A percentile compares a stretch with the other conserved stretches of the same genome.
Conservation (phyloP, 2,113 vertebrate species). For the Rhagologus leucostigma region DNA sequence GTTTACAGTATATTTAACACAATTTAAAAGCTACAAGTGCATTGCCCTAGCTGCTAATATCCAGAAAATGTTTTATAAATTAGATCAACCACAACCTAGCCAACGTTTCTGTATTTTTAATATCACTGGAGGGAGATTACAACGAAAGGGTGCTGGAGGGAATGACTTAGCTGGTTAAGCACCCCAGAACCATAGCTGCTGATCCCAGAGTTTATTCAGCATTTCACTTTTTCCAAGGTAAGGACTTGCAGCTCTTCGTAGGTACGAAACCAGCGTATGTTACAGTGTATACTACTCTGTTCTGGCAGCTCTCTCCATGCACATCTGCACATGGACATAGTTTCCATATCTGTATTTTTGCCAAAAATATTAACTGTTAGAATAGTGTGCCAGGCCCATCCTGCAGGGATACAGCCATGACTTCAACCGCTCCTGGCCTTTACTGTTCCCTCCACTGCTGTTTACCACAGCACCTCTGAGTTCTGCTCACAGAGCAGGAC, state of each 20-base stretch:
- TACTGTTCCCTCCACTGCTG: neutral
- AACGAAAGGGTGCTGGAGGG: constrained; percentile 26
- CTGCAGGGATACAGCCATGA: neutral
- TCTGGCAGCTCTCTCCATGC: constrained; percentile 20
- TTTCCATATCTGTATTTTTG: constrained; percentile 40
- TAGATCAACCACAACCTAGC: constrained; percentile 44
- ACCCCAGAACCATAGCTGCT: neutral
- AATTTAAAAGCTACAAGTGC: constrained; percentile 32
- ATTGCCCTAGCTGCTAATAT: constrained; percentile 32
- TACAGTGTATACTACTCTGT: neutral
- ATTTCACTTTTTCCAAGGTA: constrained; percentile 33
- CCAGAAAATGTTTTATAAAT: constrained; percentile 44
- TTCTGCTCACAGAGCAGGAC: neutral
- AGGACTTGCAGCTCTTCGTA: neutral
- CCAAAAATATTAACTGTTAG: constrained; percentile 27
- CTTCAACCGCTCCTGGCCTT: neutral
- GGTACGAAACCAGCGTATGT: neutral
- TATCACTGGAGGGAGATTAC: constrained; percentile 20
- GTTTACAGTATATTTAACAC: constrained; percentile 55
- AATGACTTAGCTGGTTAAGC: constrained; percentile 20
- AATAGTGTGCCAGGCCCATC: neutral
- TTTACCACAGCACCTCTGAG: neutral
- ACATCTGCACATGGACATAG: constrained; percentile 19
- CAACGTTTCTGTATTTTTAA: constrained; percentile 48
- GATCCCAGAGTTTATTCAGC: neutral